A percentile compares a stretch with the other conserved stretches of the same genome.
Evolutionary conservation across 2,888 invertebrate species (phyloP).

Genomic region (Blomia tropicalis): DNA sequence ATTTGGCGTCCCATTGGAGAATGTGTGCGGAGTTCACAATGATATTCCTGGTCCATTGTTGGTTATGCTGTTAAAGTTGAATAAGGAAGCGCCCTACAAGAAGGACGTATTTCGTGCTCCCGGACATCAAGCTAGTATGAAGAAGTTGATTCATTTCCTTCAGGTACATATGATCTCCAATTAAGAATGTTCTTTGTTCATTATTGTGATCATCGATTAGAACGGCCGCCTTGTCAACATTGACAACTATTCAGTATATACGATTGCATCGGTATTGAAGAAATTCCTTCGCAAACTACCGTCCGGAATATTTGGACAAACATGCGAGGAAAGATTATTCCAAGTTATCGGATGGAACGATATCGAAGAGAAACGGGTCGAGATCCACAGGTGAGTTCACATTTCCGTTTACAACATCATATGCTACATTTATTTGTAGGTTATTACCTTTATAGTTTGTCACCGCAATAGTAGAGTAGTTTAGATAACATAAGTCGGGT

Average conservation of each 20-base stretch:
- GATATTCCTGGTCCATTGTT: slow-evolving; percentile 81
- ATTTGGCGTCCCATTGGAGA: slow-evolving; percentile 75
- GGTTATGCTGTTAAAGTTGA: slow-evolving; percentile 74
- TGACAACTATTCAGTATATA: slow-evolving; percentile 88
- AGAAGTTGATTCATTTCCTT: slow-evolving; percentile 73
- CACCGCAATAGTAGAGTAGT: too few species aligned
- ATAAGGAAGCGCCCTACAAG: slow-evolving; percentile 80
- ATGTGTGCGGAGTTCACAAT: slow-evolving; percentile 66
- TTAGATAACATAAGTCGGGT: too few species aligned
- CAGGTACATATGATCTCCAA: slow-evolving; percentile 40
- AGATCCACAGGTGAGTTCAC: slow-evolving; percentile 44
- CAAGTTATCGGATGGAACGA: slow-evolving; percentile 66
- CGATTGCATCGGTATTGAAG: slow-evolving; percentile 92
- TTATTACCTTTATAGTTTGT: background rate
- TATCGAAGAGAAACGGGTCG: slow-evolving; percentile 66
- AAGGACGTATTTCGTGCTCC: slow-evolving; percentile 89
- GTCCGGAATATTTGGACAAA: slow-evolving; percentile 82
- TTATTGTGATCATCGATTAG: slow-evolving; percentile 27
- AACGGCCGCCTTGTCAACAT: slow-evolving; percentile 75
- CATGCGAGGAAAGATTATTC: slow-evolving; percentile 76
- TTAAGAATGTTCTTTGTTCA: background rate
- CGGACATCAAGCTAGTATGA: slow-evolving; percentile 85
- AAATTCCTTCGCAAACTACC: slow-evolving; percentile 93
- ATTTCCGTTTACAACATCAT: background rate
- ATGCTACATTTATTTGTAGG: background rate